Evolutionary conservation across 2,888 invertebrate species (phyloP).

Genomic region (Lycia hirtaria): DNA sequence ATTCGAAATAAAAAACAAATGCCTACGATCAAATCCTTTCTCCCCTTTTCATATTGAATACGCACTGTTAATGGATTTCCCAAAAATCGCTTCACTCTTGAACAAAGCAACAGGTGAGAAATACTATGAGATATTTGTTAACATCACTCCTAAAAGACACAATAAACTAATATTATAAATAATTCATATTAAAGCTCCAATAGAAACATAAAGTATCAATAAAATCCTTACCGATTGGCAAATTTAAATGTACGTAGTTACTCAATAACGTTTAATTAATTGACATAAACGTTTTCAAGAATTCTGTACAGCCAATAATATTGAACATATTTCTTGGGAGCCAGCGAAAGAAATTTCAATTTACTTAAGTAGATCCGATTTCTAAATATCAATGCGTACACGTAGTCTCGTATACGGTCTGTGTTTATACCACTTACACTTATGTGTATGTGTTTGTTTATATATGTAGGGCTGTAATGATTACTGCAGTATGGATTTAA

Average conservation of each 20-base stretch:
- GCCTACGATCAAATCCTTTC: too few relatives aligned
- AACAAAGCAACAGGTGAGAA: too few relatives aligned
- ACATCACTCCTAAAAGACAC: too few relatives aligned
- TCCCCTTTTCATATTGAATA: too few relatives aligned
- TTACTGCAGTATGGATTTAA: background rate
- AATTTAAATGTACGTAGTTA: background rate
- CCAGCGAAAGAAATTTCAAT: constrained; percentile 9
- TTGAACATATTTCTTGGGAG: background rate
- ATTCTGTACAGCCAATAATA: background rate
- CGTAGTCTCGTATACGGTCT: constrained; percentile 1
- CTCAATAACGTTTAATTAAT: background rate
- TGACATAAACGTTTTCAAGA: background rate
- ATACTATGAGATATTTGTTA: too few relatives aligned
- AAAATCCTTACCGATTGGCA: too few relatives aligned
- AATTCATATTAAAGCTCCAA: too few relatives aligned
- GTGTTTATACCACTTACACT: background rate
- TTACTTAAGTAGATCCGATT: constrained; percentile 11
- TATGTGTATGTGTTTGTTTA: background rate
- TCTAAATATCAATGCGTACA: constrained; percentile 8
- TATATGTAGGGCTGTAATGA: background rate
- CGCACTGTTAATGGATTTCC: too few relatives aligned
- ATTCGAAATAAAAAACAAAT: too few relatives aligned
- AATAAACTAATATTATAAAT: too few relatives aligned
- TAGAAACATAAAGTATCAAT: too few relatives aligned
- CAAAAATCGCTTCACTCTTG: too few relatives aligned